A percentile compares a stretch with the other conserved stretches of the same genome.
These are phyloP conservation scores for Australoheros scitulus DNA, from an alignment of 2,113 vertebrate species.

Conservation along the genomic window DNA sequence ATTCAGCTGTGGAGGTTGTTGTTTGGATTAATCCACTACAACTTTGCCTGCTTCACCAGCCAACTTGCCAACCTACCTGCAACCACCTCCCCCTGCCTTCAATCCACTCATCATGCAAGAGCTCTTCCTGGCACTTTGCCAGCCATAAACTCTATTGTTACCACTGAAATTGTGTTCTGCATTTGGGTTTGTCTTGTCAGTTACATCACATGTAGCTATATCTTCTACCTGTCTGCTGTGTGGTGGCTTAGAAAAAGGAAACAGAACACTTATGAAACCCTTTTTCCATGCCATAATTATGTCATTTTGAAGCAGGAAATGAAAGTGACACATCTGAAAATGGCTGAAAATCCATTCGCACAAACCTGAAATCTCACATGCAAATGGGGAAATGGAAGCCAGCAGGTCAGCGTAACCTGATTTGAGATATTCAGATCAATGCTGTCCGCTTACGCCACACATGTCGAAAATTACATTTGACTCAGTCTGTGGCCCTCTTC, in stretches of 20 bases:
- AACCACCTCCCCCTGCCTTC: background rate
- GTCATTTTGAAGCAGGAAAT: constrained; percentile 30
- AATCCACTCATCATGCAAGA: background rate
- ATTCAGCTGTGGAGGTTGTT: background rate
- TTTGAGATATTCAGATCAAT: constrained; percentile 36
- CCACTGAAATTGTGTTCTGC: background rate
- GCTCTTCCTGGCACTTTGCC: background rate
- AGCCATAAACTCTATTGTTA: background rate
- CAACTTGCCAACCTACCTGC: background rate
- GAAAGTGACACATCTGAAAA: background rate
- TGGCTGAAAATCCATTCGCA: background rate
- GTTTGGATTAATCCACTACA: background rate
- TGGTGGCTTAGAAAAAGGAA: background rate
- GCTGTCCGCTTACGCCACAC: background rate
- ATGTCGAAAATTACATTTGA: constrained; percentile 30
- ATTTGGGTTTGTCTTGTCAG: background rate
- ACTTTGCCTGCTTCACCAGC: background rate
- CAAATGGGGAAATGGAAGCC: constrained; percentile 32
- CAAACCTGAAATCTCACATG: constrained; percentile 6
- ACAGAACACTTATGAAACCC: background rate
- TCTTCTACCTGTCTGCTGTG: background rate
- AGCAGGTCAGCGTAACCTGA: constrained; percentile 13
- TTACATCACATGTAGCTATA: background rate
- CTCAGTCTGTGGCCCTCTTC: constrained; percentile 39
- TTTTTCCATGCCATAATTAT: background rate